Percentiles rank a stretch among this genome's conserved stretches.
Conservation (phyloP, 2,888 invertebrate genomes). For the Drosophila greeni region DNA sequence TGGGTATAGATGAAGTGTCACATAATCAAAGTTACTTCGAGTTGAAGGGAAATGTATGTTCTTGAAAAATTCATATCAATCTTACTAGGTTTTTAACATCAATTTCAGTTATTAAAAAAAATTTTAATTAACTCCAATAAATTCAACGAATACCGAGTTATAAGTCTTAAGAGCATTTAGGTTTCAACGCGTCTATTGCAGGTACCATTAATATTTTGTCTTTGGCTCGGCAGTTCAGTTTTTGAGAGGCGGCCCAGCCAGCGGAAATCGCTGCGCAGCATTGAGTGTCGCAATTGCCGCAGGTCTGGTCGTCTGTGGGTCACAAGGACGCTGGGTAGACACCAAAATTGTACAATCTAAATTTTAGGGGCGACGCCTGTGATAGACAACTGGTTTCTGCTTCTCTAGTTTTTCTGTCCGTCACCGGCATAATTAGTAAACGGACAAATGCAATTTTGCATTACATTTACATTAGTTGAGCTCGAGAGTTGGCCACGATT, state of each 20-base stretch:
- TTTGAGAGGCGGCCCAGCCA: background rate
- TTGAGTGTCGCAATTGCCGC: conserved; percentile 42
- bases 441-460: conserved; percentile 37
- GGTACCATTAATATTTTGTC: conserved; percentile 7
- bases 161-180: conserved; percentile 11
- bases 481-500: conserved; percentile 6
- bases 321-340: conserved; percentile 58
- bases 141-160: background rate
- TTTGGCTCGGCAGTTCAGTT: conserved; percentile 9
- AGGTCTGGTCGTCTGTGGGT: conserved; percentile 43
- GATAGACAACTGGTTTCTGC: conserved; percentile 35
- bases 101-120: no score
- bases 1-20: background rate
- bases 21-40: background rate
- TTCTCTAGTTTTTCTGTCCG: conserved; percentile 4
- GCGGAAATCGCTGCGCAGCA: conserved; percentile 22
- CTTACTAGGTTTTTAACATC: no score
- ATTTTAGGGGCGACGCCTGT: conserved; percentile 31
- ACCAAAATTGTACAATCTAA: conserved; percentile 56
- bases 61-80: no score
- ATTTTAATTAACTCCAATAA: no score
- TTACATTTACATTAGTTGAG: conserved; percentile 20
- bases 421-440: conserved; percentile 56
- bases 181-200: background rate
- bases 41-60: background rate